These are phyloP conservation scores for Ranitomeya variabilis DNA, from an alignment of 2,113 vertebrate genomes.

Conservation along the genomic window DNA sequence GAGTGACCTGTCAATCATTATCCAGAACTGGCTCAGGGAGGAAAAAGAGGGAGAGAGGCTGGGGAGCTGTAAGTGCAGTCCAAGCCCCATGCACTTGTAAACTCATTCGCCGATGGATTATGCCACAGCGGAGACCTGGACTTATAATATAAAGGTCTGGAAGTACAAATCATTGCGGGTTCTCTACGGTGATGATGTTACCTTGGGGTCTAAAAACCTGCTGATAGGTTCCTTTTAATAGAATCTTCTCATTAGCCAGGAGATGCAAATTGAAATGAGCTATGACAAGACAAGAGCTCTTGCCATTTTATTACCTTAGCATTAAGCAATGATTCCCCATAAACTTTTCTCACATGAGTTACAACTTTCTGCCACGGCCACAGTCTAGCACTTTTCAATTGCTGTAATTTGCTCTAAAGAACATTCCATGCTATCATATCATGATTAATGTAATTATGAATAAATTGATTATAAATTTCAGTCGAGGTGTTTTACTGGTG, in stretches of 20 bases:
- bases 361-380: constrained; percentile 11
- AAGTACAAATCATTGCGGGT: too few species aligned
- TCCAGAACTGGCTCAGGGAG: too few species aligned
- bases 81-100: too few species aligned
- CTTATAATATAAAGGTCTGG: too few species aligned
- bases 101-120: too few species aligned
- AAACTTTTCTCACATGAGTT: constrained; percentile 10
- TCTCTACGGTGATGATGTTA: too few species aligned
- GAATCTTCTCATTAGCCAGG: neutral
- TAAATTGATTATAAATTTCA: constrained; percentile 28
- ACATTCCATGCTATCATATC: constrained; percentile 36
- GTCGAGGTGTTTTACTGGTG: neutral
- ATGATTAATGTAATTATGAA: constrained; percentile 47
- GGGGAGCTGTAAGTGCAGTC: too few species aligned
- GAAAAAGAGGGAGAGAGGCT: too few species aligned
- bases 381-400: constrained; percentile 20
- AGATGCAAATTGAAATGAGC: neutral
- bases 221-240: neutral
- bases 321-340: neutral
- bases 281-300: constrained; percentile 44
- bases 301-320: constrained; percentile 32
- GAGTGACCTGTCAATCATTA: too few species aligned
- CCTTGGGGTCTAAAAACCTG: too few species aligned
- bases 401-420: constrained; percentile 39
- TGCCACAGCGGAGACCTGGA: too few species aligned